A percentile compares a stretch with the other conserved stretches of the same genome.
Conservation (phyloP, 1,140 invertebrate genomes). For the Druon quercuslanigerum region DNA sequence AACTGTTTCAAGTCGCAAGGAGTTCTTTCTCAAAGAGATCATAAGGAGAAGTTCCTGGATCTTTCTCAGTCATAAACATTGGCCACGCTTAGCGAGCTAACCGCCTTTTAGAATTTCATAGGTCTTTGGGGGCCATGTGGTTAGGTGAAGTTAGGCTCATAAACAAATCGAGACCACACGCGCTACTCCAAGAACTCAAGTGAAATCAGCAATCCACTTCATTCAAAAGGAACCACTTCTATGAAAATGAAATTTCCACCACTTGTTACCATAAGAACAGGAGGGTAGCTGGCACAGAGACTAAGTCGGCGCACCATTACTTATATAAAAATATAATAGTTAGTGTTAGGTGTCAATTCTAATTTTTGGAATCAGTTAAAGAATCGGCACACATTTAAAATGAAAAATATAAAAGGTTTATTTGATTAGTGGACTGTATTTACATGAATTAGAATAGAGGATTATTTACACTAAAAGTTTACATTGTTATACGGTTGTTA, state of each 20-base stretch:
- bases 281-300: no score
- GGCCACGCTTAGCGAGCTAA: slow-evolving; percentile 8
- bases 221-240: slow-evolving; percentile 1
- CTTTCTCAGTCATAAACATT: slow-evolving; percentile 22
- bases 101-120: slow-evolving; percentile 23
- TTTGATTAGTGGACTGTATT: no score
- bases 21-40: slow-evolving; percentile 20
- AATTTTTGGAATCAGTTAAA: no score
- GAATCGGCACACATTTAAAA: no score
- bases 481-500: no score
- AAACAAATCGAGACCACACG: slow-evolving; percentile 31
- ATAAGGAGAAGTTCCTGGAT: slow-evolving; percentile 18
- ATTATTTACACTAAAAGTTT: no score
- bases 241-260: neutral
- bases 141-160: slow-evolving; percentile 6
- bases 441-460: no score
- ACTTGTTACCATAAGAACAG: neutral
- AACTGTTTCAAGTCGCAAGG: neutral
- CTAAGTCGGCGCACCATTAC: no score
- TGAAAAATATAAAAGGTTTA: no score
- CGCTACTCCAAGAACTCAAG: neutral
- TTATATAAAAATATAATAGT: no score
- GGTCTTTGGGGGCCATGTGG: slow-evolving; percentile 20
- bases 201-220: neutral
- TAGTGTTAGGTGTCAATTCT: no score